Evolutionary conservation across 2,888 invertebrate genomes (phyloP).

Genomic region (Thereva unica): DNA sequence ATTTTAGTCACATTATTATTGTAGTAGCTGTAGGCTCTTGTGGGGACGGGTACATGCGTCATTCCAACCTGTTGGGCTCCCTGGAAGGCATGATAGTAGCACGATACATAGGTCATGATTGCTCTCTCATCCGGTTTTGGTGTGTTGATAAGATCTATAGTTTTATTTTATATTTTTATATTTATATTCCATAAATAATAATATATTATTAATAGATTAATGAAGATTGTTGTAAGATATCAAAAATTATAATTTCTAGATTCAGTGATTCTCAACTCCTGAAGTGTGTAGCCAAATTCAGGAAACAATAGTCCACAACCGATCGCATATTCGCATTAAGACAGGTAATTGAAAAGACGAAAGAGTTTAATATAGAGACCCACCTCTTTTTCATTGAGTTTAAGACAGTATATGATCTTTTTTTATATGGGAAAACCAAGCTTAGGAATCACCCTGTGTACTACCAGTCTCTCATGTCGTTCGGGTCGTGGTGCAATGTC

Average conservation of each 20-base stretch:
- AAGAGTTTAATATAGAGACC: too few relatives aligned
- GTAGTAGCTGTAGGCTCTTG: slow-evolving; percentile 59
- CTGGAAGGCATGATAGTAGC: slow-evolving; percentile 99
- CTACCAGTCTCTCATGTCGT: too few relatives aligned
- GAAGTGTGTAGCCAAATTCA: too few relatives aligned
- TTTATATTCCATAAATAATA: slow-evolving; percentile 7
- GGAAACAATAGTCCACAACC: too few relatives aligned
- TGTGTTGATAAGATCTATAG: slow-evolving; percentile 98
- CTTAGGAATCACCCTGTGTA: too few relatives aligned
- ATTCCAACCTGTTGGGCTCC: slow-evolving; percentile 93
- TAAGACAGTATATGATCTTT: too few relatives aligned
- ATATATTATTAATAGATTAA: slow-evolving; percentile 11
- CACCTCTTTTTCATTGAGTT: too few relatives aligned
- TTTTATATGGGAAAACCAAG: too few relatives aligned
- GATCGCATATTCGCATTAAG: too few relatives aligned
- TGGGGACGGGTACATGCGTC: slow-evolving; percentile 59
- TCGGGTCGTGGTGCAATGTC: too few relatives aligned
- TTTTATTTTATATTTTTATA: slow-evolving; percentile 39
- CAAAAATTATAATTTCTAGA: slow-evolving; percentile 4
- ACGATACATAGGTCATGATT: slow-evolving; percentile 99
- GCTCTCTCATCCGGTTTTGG: slow-evolving; percentile 99
- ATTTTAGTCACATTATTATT: slow-evolving; percentile 60
- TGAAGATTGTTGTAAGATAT: neutral
- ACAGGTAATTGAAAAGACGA: too few relatives aligned
- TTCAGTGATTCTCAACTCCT: too few relatives aligned